These are phyloP conservation scores for Linyphia triangularis DNA, from an alignment of 2,888 invertebrate species.

Conservation along the genomic window DNA sequence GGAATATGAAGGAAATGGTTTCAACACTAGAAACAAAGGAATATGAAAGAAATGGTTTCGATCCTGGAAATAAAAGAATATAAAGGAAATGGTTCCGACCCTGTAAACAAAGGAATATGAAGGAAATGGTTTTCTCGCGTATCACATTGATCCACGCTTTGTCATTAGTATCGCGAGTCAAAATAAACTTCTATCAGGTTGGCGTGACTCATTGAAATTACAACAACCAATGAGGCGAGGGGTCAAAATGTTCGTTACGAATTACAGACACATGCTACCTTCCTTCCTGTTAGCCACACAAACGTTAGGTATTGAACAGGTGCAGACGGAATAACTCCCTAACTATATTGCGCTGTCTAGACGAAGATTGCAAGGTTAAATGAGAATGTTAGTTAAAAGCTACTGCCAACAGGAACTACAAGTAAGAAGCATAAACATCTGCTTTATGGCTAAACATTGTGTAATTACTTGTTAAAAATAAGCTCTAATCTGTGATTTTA, in stretches of 20 bases:
- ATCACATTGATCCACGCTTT: too few species aligned
- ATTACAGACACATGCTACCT: constrained; percentile 42
- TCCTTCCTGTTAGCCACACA: constrained; percentile 34
- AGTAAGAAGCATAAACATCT: constrained; percentile 46
- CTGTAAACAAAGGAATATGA: too few species aligned
- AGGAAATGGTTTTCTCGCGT: too few species aligned
- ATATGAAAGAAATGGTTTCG: too few species aligned
- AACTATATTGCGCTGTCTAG: constrained; percentile 57
- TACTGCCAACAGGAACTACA: constrained; percentile 34
- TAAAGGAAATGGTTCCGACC: too few species aligned
- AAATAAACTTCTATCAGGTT: constrained; percentile 44
- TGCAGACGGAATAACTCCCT: constrained; percentile 18
- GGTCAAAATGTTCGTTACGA: constrained; percentile 48
- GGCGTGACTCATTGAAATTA: constrained; percentile 71
- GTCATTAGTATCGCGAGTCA: constrained; percentile 29
- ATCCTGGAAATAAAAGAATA: too few species aligned
- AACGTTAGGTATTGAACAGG: constrained; percentile 52
- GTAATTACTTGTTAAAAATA: neutral
- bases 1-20: too few species aligned
- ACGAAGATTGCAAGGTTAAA: constrained; percentile 66
- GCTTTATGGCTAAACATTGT: neutral
- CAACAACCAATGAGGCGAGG: constrained; percentile 63
- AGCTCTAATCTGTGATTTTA: too few species aligned
- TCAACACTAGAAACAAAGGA: too few species aligned
- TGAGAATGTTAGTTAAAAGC: constrained; percentile 28